Percentiles rank a stretch among this genome's conserved stretches.
Conservation (phyloP, 2,797 vertebrate species). For the Hydrocynus forskahlii region DNA sequence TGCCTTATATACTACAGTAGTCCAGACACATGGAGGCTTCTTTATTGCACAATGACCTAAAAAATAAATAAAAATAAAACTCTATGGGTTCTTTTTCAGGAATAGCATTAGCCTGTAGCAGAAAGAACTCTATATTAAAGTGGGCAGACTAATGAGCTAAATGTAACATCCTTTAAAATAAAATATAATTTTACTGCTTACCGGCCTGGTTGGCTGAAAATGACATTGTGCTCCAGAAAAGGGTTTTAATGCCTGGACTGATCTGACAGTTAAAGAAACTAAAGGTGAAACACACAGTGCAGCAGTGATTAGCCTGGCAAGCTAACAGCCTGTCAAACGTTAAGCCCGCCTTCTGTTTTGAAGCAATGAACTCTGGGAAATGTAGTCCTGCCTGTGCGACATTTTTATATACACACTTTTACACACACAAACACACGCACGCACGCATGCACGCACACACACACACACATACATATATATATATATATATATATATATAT, state of each 20-base stretch:
- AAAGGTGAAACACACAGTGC: not conserved
- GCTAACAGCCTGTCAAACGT: conserved; percentile 8
- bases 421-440: no score
- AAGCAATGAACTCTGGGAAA: conserved; percentile 47
- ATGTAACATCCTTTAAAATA: not conserved
- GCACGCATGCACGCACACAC: no score
- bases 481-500: no score
- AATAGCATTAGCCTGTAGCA: not conserved
- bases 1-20: no score
- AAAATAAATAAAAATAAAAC: no score
- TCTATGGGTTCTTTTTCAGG: not conserved
- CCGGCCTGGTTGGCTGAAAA: conserved; percentile 66
- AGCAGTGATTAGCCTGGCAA: not conserved
- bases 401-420: no score
- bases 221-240: conserved; percentile 62
- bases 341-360: conserved; percentile 22
- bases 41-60: no score
- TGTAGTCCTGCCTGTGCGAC: conserved; percentile 31
- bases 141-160: not conserved
- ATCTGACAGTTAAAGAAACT: not conserved
- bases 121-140: not conserved
- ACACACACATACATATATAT: no score
- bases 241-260: no score
- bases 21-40: no score
- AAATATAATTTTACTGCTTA: not conserved